Conservation (phyloP, 1,140 invertebrate genomes). For the Geopemphigus sp. region DNA sequence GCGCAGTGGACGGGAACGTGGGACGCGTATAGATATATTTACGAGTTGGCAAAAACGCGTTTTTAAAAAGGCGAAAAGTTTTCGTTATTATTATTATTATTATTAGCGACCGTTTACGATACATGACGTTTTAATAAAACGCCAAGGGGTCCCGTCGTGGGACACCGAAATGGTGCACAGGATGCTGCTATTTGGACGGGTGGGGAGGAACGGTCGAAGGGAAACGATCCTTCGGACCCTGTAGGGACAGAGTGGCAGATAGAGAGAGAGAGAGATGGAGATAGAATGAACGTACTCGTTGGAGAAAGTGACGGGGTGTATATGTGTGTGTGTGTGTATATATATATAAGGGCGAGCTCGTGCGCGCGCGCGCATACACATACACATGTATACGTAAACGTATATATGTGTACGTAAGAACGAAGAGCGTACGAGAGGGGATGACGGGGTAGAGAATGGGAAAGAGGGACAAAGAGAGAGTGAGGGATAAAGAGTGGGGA, state of each 20-base stretch:
- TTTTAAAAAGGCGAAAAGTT: constrained; percentile 23
- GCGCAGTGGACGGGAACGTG: too few relatives aligned
- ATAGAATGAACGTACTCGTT: too few relatives aligned
- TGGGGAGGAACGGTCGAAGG: background rate
- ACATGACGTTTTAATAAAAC: constrained; percentile 38
- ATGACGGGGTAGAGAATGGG: background rate
- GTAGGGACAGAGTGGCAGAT: background rate
- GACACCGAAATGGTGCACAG: background rate
- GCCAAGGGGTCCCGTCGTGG: background rate
- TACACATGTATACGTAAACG: too few relatives aligned
- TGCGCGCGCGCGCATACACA: too few relatives aligned
- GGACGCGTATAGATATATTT: background rate
- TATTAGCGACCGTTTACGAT: constrained; percentile 20
- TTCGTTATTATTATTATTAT: constrained; percentile 23
- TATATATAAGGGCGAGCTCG: too few relatives aligned
- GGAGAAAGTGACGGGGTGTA: too few relatives aligned
- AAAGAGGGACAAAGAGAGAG: background rate
- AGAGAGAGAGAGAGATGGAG: background rate
- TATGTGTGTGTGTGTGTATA: too few relatives aligned
- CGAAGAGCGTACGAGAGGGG: too few relatives aligned
- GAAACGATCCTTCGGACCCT: constrained; percentile 17
- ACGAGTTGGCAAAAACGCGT: constrained; percentile 1
- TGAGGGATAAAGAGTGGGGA: background rate
- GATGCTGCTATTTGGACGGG: background rate
- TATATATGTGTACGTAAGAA: too few relatives aligned